phyloP scores from a whole-genome alignment of 2,113 vertebrate genomes.

The Fulica atra region DNA sequence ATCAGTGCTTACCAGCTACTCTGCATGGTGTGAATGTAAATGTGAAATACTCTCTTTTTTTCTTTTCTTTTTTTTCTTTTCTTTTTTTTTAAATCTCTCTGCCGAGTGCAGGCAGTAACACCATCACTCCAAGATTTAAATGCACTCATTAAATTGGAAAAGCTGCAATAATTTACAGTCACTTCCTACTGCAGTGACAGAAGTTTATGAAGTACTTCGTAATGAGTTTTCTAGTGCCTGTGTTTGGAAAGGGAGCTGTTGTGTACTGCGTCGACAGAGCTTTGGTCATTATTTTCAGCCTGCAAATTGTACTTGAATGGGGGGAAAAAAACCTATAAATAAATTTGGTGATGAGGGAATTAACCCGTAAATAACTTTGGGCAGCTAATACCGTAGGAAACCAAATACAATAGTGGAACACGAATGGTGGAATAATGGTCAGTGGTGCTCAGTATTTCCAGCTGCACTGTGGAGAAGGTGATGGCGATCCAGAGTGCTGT shows the following conservation, averaged over 20 bases:
- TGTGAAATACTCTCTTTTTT: constrained; percentile 5
- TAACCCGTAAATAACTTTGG: neutral
- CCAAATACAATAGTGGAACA: neutral
- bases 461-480: neutral
- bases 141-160: constrained; percentile 58
- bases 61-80: neutral
- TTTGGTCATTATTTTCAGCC: constrained; percentile 1
- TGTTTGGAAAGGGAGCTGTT: constrained; percentile 33
- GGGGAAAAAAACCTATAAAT: neutral
- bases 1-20: constrained; percentile 54
- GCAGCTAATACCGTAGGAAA: neutral
- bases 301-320: neutral
- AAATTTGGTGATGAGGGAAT: neutral
- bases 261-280: neutral
- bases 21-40: constrained; percentile 57
- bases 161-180: constrained; percentile 69
- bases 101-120: constrained; percentile 12
- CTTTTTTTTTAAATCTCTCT: neutral
- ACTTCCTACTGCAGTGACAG: constrained; percentile 54
- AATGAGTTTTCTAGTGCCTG: constrained; percentile 24
- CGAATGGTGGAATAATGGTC: neutral
- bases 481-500: neutral
- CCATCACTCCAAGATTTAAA: constrained; percentile 42
- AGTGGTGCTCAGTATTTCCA: neutral
- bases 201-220: constrained; percentile 52